Conservation (phyloP, 2,888 invertebrate genomes). For the Erpobdella octoculata region DNA sequence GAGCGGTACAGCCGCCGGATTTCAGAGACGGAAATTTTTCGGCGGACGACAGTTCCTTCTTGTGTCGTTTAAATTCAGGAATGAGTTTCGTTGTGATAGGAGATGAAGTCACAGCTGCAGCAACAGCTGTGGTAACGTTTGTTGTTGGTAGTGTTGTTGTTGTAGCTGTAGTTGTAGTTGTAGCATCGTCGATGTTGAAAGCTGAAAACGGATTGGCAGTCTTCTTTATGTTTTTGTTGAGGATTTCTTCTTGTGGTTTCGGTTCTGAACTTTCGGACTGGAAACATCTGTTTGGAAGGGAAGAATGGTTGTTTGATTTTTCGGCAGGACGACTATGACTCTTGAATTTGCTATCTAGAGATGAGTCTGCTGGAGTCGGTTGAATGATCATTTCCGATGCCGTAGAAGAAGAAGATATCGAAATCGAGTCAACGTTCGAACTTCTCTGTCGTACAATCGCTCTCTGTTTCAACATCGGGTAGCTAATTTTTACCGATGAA, state of each 20-base stretch:
- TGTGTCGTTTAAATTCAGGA: no score
- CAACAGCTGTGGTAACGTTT: neutral
- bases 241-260: neutral
- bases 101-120: neutral
- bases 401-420: neutral
- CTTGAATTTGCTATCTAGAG: neutral
- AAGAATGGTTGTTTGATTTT: neutral
- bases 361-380: no score
- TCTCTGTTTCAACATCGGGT: no score
- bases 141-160: slow-evolving; percentile 1
- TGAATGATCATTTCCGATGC: no score
- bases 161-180: neutral
- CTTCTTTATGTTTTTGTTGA: no score
- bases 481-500: no score
- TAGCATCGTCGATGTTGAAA: neutral
- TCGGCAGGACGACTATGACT: neutral
- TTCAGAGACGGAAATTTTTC: no score
- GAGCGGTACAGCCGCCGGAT: no score
- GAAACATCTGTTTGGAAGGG: neutral
- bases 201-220: no score
- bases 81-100: no score
- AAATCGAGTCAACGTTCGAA: neutral
- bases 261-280: neutral
- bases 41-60: no score
- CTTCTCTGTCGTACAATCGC: neutral